Base-by-base conservation (phyloP, 2,888 invertebrate genomes). In the Bhutanitis thaidina region DNA sequence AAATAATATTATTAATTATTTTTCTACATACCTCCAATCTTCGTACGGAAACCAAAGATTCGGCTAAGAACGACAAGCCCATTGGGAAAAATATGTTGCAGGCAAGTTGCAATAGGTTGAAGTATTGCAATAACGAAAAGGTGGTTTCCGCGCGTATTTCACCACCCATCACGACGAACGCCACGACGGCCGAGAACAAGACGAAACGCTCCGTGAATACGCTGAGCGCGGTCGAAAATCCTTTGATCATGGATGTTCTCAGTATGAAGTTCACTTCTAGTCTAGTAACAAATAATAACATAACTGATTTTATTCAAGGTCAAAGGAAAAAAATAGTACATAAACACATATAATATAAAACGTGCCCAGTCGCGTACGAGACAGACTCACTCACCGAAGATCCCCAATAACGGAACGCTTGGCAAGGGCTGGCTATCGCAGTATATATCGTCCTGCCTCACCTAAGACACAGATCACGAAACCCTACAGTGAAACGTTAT, bases 161-260 rank as follows among this genome's bases (percentile, higher is more conserved):
- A 38, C 93, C 91, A 0, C 94, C 95, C 56, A 92, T 70, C 5
- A 95, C 77, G 27, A 95, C 93, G 63, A 93, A 96, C 0, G 94
- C 90, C 30, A 96, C 90, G 44, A 98, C 88, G 1, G 96, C 95
- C 39, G 95, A 90, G 72, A 93, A 96, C 10, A 97, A 81, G 13
- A 97, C 95, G 55, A 96, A 92, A 53, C 97, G 93, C 66, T 96
- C 95, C 0, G 96, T 95, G 68, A 96, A 97, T 14, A 97, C 94
- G 68, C 93, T 93, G 55, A 92, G 70, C 0, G 93, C 92, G 29
- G 91, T 81, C 5, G 92, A 92, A 60, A 93, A 91, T 0, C 92
- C 93, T 67, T 91, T 90, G 53, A 93, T 91, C 80, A 93, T 93
- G 0, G 94, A 93, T 5, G 93, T 93, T 49, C 90, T 82, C 57